phyloP scores from a whole-genome alignment of 1,140 invertebrate species.

The Drosophila gunungcola region DNA sequence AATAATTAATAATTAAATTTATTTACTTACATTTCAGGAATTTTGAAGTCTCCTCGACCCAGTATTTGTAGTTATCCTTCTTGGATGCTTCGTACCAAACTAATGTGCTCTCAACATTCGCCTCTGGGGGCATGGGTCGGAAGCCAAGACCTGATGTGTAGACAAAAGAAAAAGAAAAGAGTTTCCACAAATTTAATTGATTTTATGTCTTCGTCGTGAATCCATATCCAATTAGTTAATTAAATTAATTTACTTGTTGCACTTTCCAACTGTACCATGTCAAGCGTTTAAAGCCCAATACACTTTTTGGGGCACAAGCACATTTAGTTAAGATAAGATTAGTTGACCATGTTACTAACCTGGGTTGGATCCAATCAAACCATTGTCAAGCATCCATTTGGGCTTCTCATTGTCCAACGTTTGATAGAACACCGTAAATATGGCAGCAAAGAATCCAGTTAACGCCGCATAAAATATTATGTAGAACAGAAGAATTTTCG shows the following conservation, averaged over 20 bases:
- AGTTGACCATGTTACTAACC: conserved; percentile 86
- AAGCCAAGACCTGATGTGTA: conserved; percentile 92
- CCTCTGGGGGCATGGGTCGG: conserved; percentile 94
- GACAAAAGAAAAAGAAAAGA: neutral
- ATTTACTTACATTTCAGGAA: conserved; percentile 76
- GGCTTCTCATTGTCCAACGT: conserved; percentile 94
- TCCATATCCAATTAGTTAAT: conserved; percentile 5
- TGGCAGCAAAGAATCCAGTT: conserved; percentile 94
- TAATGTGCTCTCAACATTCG: conserved; percentile 96
- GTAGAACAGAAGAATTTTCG: conserved; percentile 97
- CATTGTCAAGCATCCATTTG: conserved; percentile 93
- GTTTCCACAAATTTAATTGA: conserved; percentile 1
- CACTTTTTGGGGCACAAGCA: no score
- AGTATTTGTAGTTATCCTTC: conserved; percentile 91
- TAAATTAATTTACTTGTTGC: no score
- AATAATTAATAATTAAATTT: neutral
- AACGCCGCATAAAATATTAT: conserved; percentile 95
- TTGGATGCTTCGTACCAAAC: conserved; percentile 95
- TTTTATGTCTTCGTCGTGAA: no score
- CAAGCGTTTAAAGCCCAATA: no score
- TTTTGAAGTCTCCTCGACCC: conserved; percentile 89
- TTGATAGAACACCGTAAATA: conserved; percentile 97
- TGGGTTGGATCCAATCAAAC: conserved; percentile 96
- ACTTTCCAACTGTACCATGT: no score
- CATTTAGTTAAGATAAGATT: no score